Conservation (phyloP, 2,797 vertebrate species). For the Crax fasciolata region DNA sequence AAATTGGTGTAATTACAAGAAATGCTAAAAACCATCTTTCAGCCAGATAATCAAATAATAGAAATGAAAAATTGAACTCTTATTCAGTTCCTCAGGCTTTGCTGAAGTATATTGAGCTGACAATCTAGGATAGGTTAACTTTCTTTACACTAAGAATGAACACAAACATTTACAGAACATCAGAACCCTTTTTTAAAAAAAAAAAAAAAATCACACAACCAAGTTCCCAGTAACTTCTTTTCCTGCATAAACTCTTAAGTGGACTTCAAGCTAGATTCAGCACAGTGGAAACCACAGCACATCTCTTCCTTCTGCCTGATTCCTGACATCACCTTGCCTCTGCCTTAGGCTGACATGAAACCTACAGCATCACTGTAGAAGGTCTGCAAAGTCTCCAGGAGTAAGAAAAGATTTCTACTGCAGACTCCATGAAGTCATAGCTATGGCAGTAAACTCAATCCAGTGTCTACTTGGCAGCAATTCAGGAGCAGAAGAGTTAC, state of each 20-base stretch:
- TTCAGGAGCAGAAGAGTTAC: background rate
- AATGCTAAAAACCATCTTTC: background rate
- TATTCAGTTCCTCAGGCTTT: background rate
- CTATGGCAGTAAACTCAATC: background rate
- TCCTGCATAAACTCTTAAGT: background rate
- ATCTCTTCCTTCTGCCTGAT: background rate
- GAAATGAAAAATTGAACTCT: background rate
- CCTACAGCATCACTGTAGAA: background rate
- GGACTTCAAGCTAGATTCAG: background rate
- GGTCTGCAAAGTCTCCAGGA: background rate
- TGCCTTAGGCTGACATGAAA: background rate
- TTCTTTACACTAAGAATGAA: background rate
- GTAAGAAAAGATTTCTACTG: background rate
- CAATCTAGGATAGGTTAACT: background rate
- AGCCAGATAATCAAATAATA: background rate
- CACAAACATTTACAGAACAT: background rate
- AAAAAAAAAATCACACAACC: background rate
- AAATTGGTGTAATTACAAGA: slow-evolving; percentile 8
- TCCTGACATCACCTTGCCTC: background rate
- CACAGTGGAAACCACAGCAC: background rate
- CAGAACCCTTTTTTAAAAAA: background rate
- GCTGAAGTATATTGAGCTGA: background rate
- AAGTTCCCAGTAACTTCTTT: background rate
- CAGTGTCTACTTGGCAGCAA: background rate
- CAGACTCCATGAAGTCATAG: background rate